Base-by-base conservation (phyloP, 1,140 invertebrate species). In the Zaprionus ornatus region DNA sequence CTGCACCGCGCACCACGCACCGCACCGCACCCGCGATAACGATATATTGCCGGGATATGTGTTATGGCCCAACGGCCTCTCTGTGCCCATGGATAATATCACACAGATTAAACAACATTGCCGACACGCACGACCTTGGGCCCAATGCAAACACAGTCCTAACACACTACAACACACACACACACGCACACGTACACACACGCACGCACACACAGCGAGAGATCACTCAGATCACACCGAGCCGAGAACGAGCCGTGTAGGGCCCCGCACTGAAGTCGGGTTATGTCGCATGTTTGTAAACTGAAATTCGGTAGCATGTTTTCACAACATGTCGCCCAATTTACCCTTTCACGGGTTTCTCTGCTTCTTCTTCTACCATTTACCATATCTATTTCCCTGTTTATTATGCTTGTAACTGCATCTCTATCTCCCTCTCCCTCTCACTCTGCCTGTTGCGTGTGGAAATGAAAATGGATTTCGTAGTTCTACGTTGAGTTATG, bases 301-400 rank as follows among this genome's bases (percentile, higher is more conserved):
- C 77, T 79, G 68, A 83, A 87, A 88, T 88, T 75, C 84, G 71
- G 84, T 88, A 88, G 84, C 84, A 88, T 88, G 84, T 88, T 88
- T 88, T 88, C 77, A 80, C 84, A 88, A 88, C 84, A 88, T 88
- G 84, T 88, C 84, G 84, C 84, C 74, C 81, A 88, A 84, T 88
- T 88, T 88, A 88, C 84, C 78, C 84, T 84, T 88, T 84, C 81
- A 88, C 80, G 74, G 74, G 84, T 78, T 88, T 77, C 76, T 73
- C 64, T 68, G 54, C 40, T 60, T 59, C 56, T 75, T 21, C 64
- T 42, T 61, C 56, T 69, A 15, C 12, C 35, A 37, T 37, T 37
- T 37, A 37, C 35, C 13, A 40, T 40, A 40, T 65, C 54, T 54
- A 37, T 50, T 29, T 48, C 15, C 27, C 37, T 57, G 40, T 67